Evolutionary conservation across 2,113 vertebrate genomes (phyloP), one percentile per base, ranked within the genome.

Genomic region (Poicephalus meyeri): DNA sequence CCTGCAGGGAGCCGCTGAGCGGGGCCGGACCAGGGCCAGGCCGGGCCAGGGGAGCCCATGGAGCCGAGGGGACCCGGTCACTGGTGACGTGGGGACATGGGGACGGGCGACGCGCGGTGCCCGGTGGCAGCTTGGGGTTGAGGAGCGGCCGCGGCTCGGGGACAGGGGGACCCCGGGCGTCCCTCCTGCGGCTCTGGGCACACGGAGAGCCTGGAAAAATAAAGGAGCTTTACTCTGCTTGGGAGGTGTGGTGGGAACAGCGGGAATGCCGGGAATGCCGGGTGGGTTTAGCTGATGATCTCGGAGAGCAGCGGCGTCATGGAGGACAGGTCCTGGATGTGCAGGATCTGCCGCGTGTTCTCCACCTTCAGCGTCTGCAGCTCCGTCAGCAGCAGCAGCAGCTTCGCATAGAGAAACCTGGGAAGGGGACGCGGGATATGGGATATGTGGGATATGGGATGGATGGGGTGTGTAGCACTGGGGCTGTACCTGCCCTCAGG

Each of bases 341-440:
- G 98, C 16, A 97, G 97, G n/a, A 97, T 93, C 87, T 98, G 98
- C 39, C 96, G 76, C 3, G 86, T 88, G 7, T 94, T 96, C 50
- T 96, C 97, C 2, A 55, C 73, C 33, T 97, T 98, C 9, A 98
- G 84, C 7, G 97, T 98, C 86, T 97, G 93, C 55, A 98, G 97
- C 86, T 98, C 98, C 1, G 96, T 95, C 93, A 98, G 20, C 74
- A 98, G 89, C 76, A 98, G 94, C 72, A 98, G 95, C 81, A 98
- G 93, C 88, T 98, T 98, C 0, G 97, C 94, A 1, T 97, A 98
- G n/a, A 98, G 97, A 41, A 98, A 96, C 96, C 98, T 98, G 39
- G 56, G 56, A 23, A n/a, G 33, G 56, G 56, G 20, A 58, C 13
- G 2, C 6, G 33, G 55, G 55, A 6, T 29, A 11, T 29, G 49